phyloP scores from a whole-genome alignment of 2,888 invertebrate species.

The Chrysopilus asiliformis region DNA sequence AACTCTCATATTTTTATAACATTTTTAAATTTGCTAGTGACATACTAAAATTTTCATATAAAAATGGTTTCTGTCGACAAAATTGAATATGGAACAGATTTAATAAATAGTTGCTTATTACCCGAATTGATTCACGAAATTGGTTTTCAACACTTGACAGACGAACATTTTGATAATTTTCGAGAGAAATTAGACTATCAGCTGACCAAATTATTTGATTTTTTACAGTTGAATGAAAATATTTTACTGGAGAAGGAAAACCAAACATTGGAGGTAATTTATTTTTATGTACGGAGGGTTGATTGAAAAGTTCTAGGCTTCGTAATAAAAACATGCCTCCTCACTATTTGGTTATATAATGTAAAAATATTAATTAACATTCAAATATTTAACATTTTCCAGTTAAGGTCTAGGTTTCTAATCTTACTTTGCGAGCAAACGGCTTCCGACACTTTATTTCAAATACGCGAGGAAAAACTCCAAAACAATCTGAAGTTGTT shows the following conservation, averaged over 20 bases:
- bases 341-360: no score
- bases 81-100: no score
- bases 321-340: no score
- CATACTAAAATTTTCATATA: no score
- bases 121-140: slow-evolving; percentile 24
- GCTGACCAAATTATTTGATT: slow-evolving; percentile 25
- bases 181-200: slow-evolving; percentile 19
- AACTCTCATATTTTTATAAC: no score
- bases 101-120: slow-evolving; percentile 22
- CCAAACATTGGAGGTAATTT: slow-evolving; percentile 10
- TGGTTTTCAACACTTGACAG: slow-evolving; percentile 20
- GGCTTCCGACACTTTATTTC: slow-evolving; percentile 20
- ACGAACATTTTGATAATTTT: slow-evolving; percentile 22
- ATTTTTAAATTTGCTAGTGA: no score
- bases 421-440: slow-evolving; percentile 26
- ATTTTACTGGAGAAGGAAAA: slow-evolving; percentile 10
- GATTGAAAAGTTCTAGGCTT: no score
- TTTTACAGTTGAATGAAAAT: slow-evolving; percentile 19
- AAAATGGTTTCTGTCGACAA: no score
- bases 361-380: neutral
- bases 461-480: slow-evolving; percentile 16
- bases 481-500: slow-evolving; percentile 18
- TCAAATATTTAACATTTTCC: neutral
- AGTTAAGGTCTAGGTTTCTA: slow-evolving; percentile 16
- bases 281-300: slow-evolving; percentile 3